These are phyloP conservation scores for Lasioglossum morio DNA, from an alignment of 2,888 invertebrate species.

Conservation along the genomic window DNA sequence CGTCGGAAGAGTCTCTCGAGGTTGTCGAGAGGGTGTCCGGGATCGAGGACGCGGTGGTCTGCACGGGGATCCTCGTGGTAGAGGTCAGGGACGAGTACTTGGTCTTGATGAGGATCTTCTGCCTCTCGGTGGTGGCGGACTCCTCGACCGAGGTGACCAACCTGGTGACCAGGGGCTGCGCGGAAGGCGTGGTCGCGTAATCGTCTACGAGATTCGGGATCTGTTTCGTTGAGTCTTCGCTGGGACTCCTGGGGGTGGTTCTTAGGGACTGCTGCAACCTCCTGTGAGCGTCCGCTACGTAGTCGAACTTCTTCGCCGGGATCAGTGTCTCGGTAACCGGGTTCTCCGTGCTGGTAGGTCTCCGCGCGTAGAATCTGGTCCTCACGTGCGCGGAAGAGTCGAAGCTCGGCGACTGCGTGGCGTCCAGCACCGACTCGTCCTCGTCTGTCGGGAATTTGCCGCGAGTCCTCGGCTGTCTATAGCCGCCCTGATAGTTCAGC, in stretches of 20 bases:
- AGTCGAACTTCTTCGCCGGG: constrained; percentile 82
- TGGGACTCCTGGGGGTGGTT: constrained; percentile 66
- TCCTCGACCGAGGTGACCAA: constrained; percentile 85
- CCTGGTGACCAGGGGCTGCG: constrained; percentile 83
- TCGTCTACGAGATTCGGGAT: constrained; percentile 69
- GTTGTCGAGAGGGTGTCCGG: neutral
- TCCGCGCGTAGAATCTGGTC: constrained; percentile 74
- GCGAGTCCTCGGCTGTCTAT: constrained; percentile 70
- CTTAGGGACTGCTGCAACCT: constrained; percentile 77
- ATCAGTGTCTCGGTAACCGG: constrained; percentile 81
- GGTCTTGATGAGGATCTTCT: constrained; percentile 83
- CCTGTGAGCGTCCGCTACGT: constrained; percentile 80
- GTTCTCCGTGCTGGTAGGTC: constrained; percentile 74
- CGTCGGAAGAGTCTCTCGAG: constrained; percentile 27
- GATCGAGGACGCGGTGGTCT: constrained; percentile 49
- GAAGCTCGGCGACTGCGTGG: constrained; percentile 31
- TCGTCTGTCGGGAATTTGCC: constrained; percentile 26
- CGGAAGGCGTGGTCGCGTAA: constrained; percentile 69
- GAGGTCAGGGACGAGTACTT: constrained; percentile 82
- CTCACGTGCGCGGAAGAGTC: constrained; percentile 50
- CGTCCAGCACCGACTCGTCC: constrained; percentile 24
- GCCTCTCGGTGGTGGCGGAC: constrained; percentile 85
- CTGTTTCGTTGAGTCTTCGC: constrained; percentile 26
- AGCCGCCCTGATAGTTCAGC: constrained; percentile 38
- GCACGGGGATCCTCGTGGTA: constrained; percentile 77